phyloP scores from a whole-genome alignment of 35 echinoderm and acorn worm genomes.

The Ptychodera flava region DNA sequence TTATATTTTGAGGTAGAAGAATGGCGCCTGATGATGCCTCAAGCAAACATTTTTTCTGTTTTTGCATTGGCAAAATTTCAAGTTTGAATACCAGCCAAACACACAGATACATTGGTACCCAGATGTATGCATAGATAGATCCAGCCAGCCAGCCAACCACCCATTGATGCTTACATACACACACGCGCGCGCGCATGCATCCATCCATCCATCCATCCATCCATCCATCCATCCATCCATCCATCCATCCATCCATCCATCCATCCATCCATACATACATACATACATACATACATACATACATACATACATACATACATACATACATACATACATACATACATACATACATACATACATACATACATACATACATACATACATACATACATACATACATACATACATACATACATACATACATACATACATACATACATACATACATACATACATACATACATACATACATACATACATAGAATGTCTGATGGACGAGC shows the following conservation, averaged over 20 bases:
- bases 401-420: slow-evolving; percentile 25
- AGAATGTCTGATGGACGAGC: too few species aligned
- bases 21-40: too few species aligned
- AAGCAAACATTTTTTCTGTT: too few species aligned
- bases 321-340: slow-evolving; percentile 11
- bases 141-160: slow-evolving; percentile 19
- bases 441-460: slow-evolving; percentile 10
- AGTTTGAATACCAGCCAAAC: too few species aligned
- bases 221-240: slow-evolving; percentile 13
- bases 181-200: too few species aligned
- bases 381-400: slow-evolving; percentile 23
- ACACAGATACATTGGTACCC: neutral
- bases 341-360: slow-evolving; percentile 27
- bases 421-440: slow-evolving; percentile 2
- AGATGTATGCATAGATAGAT: slow-evolving; percentile 10
- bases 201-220: slow-evolving; percentile 11
- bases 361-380: slow-evolving; percentile 22
- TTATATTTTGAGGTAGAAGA: too few species aligned
- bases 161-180: slow-evolving; percentile 15
- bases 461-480: slow-evolving; percentile 16
- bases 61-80: too few species aligned
- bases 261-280: slow-evolving; percentile 11
- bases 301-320: slow-evolving; percentile 19
- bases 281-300: slow-evolving; percentile 28
- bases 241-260: neutral